phyloP scores from a whole-genome alignment of 1,140 invertebrate genomes.

The Lethrus apterus region DNA sequence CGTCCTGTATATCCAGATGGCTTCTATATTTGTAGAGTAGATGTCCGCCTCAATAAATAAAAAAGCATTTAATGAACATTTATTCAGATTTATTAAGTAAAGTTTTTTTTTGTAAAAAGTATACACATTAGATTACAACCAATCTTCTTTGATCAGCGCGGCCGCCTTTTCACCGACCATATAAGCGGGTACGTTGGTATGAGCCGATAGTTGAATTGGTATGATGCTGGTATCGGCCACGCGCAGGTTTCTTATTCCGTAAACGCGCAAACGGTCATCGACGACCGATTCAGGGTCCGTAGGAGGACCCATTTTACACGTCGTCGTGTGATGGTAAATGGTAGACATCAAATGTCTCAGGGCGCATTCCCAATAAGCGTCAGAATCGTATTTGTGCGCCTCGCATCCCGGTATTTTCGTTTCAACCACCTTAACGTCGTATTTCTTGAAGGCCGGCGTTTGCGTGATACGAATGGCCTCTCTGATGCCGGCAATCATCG shows the following conservation, averaged over 20 bases:
- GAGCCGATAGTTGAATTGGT: slow-evolving; percentile 57
- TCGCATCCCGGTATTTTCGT: slow-evolving; percentile 42
- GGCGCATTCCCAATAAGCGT: slow-evolving; percentile 68
- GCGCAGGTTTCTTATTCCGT: slow-evolving; percentile 46
- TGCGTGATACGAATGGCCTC: slow-evolving; percentile 22
- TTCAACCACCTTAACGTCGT: slow-evolving; percentile 35
- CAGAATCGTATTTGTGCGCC: slow-evolving; percentile 44
- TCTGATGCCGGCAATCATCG: slow-evolving; percentile 33
- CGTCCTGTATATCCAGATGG: too few relatives aligned
- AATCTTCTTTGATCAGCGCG: slow-evolving; percentile 62
- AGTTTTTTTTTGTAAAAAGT: too few relatives aligned
- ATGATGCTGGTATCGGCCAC: slow-evolving; percentile 69
- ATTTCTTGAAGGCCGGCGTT: slow-evolving; percentile 31
- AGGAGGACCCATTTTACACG: slow-evolving; percentile 67
- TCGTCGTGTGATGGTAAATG: slow-evolving; percentile 64
- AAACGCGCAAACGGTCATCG: slow-evolving; percentile 48
- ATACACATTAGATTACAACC: too few relatives aligned
- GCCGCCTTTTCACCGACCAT: slow-evolving; percentile 83
- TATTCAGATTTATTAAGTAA: too few relatives aligned
- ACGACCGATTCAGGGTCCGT: slow-evolving; percentile 64
- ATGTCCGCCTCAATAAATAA: too few relatives aligned
- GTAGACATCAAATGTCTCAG: slow-evolving; percentile 54
- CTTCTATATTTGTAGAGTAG: too few relatives aligned
- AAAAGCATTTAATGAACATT: too few relatives aligned
- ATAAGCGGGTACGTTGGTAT: slow-evolving; percentile 62